Evolutionary conservation across 2,113 vertebrate species (phyloP).

Genomic region (Dasyornis broadbenti): DNA sequence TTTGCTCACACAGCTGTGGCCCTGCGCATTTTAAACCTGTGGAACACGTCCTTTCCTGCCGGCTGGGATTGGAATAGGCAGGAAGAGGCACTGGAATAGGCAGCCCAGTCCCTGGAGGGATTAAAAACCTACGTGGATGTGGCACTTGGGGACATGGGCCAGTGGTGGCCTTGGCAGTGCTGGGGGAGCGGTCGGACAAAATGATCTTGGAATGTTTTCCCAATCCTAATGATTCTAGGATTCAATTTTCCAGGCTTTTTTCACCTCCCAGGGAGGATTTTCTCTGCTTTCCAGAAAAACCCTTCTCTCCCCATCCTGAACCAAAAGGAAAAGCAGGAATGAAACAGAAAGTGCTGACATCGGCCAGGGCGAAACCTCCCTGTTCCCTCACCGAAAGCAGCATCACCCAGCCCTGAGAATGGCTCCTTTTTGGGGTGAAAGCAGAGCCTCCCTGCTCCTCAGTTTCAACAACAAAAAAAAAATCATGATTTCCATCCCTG

Average conservation of each 20-base stretch:
- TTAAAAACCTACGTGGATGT: background rate
- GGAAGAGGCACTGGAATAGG: background rate
- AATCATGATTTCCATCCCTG: background rate
- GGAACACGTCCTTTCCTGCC: too few relatives aligned
- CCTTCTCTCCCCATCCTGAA: background rate
- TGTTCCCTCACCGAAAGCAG: rapidly evolving
- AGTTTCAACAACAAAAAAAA: background rate
- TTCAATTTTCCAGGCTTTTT: background rate
- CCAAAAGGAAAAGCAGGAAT: background rate
- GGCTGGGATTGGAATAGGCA: background rate
- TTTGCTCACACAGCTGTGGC: rapidly evolving
- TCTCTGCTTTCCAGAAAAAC: background rate
- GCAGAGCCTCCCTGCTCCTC: background rate
- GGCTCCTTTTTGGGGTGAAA: background rate
- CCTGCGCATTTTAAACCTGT: rapidly evolving
- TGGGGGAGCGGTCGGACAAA: background rate
- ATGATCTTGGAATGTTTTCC: background rate
- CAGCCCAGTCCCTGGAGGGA: background rate
- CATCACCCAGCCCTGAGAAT: background rate
- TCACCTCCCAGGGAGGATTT: background rate
- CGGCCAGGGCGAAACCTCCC: background rate
- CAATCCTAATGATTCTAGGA: rapidly evolving
- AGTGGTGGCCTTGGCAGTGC: background rate
- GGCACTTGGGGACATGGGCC: background rate
- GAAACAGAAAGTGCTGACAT: background rate